A percentile compares a stretch with the other conserved stretches of the same genome.
Evolutionary conservation across 2,113 vertebrate species (phyloP).

Genomic region (Leucopsar rothschildi): DNA sequence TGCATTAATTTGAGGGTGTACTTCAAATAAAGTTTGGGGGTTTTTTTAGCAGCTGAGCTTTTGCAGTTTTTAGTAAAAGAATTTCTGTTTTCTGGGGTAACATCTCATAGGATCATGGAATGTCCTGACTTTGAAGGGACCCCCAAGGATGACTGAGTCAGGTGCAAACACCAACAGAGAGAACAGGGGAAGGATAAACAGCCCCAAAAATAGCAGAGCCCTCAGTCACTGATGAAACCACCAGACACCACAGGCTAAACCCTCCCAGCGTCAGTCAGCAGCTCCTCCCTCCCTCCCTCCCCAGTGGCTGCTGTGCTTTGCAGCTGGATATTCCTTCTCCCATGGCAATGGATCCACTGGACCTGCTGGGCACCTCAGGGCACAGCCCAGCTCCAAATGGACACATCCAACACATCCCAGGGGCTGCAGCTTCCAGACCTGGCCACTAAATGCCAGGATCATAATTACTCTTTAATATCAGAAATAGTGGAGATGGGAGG

Average conservation of each 20-base stretch:
- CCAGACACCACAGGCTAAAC: background rate
- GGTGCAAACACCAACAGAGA: background rate
- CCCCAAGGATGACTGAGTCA: rapidly evolving
- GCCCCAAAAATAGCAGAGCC: background rate
- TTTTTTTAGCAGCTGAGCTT: background rate
- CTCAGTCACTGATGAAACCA: background rate
- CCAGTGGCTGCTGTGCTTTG: background rate
- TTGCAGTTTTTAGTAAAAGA: background rate
- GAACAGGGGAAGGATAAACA: background rate
- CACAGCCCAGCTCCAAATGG: background rate
- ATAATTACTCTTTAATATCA: rapidly evolving
- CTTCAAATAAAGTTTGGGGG: background rate
- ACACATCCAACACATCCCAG: background rate
- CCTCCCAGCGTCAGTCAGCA: background rate
- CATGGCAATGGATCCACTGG: rapidly evolving
- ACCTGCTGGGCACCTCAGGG: background rate
- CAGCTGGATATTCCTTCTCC: background rate
- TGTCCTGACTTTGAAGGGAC: background rate
- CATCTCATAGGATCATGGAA: background rate
- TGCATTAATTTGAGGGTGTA: rapidly evolving
- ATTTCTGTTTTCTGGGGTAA: background rate
- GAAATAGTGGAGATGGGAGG: background rate
- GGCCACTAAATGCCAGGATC: background rate
- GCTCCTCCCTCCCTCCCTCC: background rate
- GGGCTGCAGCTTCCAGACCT: rapidly evolving